Conservation (phyloP, 2,113 vertebrate genomes). For the Rutilus rutilus region DNA sequence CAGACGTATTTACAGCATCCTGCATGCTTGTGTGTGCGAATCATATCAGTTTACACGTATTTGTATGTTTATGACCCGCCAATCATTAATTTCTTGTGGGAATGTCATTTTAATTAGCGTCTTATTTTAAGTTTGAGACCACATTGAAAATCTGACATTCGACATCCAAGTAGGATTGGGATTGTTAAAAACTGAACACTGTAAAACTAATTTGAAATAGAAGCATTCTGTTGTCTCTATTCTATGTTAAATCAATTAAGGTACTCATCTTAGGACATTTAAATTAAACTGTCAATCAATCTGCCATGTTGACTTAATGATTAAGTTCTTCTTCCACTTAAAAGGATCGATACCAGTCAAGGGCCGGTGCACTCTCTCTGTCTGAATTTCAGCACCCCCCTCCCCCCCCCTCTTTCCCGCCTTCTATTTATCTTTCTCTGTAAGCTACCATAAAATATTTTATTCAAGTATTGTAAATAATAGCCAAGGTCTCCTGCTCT, state of each 20-base stretch:
- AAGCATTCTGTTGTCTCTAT: neutral
- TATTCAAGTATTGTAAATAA: slow-evolving; percentile 1
- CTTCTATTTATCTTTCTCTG: slow-evolving; percentile 3
- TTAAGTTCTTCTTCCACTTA: slow-evolving; percentile 19
- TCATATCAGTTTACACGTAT: neutral
- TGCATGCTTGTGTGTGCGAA: slow-evolving; percentile 1
- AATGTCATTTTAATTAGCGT: neutral
- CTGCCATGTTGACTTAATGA: slow-evolving; percentile 33
- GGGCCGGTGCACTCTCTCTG: neutral
- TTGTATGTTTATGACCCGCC: neutral
- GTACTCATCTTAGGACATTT: slow-evolving; percentile 52
- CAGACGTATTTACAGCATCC: slow-evolving; percentile 21
- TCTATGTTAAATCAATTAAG: slow-evolving; percentile 47
- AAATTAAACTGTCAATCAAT: slow-evolving; percentile 51
- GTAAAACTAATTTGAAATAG: neutral
- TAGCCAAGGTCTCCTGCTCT: neutral
- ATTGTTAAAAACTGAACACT: neutral
- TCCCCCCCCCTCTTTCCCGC: neutral
- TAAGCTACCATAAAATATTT: neutral
- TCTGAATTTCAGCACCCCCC: neutral
- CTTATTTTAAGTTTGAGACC: neutral
- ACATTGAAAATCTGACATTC: neutral
- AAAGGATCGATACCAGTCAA: slow-evolving; percentile 36
- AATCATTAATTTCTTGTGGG: neutral
- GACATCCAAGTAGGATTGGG: too few species aligned